Conservation (phyloP, 2,797 vertebrate genomes). For the Gallinago solitaria region DNA sequence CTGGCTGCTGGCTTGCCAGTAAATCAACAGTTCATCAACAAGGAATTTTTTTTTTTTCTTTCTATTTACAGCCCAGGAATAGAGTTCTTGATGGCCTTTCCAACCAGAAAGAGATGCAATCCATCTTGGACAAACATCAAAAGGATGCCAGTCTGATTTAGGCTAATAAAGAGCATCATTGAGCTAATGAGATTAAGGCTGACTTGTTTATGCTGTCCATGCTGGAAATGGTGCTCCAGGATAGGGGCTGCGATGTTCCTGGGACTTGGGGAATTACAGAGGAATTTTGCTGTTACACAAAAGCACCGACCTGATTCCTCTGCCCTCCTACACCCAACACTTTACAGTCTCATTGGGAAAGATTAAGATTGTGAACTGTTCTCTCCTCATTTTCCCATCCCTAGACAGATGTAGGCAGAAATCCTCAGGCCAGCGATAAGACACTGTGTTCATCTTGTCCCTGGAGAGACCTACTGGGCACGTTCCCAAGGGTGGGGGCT, state of each 20-base stretch:
- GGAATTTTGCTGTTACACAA: background rate
- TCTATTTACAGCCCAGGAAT: conserved; percentile 21
- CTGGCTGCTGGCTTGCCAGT: background rate
- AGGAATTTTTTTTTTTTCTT: background rate
- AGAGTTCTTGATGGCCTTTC: background rate
- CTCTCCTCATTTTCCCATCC: background rate
- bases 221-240: conserved; percentile 21
- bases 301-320: background rate
- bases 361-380: background rate
- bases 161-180: conserved; percentile 44
- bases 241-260: background rate
- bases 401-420: background rate
- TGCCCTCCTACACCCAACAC: background rate
- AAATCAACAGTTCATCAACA: background rate
- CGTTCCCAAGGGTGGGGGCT: background rate
- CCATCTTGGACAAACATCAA: conserved; percentile 40
- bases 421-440: background rate
- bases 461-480: background rate
- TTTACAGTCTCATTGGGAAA: background rate
- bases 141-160: conserved; percentile 45
- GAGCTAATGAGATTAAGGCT: conserved; percentile 52
- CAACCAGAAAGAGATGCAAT: background rate
- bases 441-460: background rate
- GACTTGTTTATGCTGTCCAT: conserved; percentile 22
- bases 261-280: background rate